Conservation (phyloP, 2,113 vertebrate genomes). For the Oryzias woworae region DNA sequence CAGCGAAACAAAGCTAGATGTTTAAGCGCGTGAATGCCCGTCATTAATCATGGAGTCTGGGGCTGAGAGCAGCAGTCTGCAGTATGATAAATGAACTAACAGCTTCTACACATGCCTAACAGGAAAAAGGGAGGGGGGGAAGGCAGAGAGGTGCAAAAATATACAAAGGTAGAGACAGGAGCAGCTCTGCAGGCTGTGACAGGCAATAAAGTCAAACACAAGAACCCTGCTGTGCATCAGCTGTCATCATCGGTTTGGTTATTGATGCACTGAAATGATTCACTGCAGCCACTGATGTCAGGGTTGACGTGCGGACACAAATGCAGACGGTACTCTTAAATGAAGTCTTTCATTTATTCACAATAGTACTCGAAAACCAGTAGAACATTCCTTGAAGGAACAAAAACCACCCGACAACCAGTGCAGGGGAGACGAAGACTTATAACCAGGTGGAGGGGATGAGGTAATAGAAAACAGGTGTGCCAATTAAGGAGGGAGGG, state of each 20-base stretch:
- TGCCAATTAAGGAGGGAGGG: too few species aligned
- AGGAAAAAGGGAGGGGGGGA: conserved; percentile 22
- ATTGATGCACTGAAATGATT: conserved; percentile 36
- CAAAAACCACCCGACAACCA: too few species aligned
- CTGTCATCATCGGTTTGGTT: conserved; percentile 31
- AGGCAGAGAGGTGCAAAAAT: conserved; percentile 24
- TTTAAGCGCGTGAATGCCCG: conserved; percentile 70
- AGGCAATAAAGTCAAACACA: conserved; percentile 18
- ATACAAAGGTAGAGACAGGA: conserved; percentile 22
- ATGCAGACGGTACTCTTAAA: too few species aligned
- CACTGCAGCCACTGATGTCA: conserved; percentile 10
- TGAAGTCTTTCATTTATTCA: too few species aligned
- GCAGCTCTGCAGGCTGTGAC: conserved; percentile 4
- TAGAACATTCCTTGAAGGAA: too few species aligned
- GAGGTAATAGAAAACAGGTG: too few species aligned
- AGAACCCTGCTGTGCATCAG: conserved; percentile 25
- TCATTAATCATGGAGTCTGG: conserved; percentile 70
- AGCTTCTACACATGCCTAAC: conserved; percentile 54
- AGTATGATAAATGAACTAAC: conserved; percentile 71
- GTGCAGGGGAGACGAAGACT: too few species aligned
- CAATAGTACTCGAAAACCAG: too few species aligned
- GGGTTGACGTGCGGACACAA: too few species aligned
- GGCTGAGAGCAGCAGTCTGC: conserved; percentile 50
- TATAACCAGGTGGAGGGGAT: too few species aligned
- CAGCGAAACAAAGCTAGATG: conserved; percentile 74